Evolutionary conservation across 1,140 invertebrate genomes (phyloP).

Genomic region (Drosophila pruinosa): DNA sequence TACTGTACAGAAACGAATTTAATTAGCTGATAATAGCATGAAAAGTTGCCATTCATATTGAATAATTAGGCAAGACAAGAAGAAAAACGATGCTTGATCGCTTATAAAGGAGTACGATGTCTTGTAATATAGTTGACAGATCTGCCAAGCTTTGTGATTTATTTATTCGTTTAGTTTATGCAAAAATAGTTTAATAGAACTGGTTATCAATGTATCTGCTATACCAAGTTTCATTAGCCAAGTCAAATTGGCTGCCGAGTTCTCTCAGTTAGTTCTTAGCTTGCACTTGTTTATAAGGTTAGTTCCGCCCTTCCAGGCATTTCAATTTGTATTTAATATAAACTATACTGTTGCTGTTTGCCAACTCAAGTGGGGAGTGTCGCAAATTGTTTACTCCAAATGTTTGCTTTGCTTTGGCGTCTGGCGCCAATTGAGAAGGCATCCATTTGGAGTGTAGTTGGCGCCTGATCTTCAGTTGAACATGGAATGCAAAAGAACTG

Average conservation of each 20-base stretch:
- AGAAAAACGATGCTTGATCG: background rate
- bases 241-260: background rate
- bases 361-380: constrained; percentile 9
- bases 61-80: background rate
- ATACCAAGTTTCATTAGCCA: background rate
- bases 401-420: constrained; percentile 2
- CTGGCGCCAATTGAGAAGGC: constrained; percentile 35
- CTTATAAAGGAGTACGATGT: background rate
- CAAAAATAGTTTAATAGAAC: no score
- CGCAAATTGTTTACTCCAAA: constrained; percentile 32
- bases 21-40: background rate
- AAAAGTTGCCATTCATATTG: background rate
- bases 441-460: constrained; percentile 22
- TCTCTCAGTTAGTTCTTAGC: background rate
- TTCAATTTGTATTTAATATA: background rate
- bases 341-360: no score
- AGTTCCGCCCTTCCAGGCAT: background rate
- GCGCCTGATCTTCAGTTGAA: constrained; percentile 42
- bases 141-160: no score
- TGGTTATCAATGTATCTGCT: background rate
- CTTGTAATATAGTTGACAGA: background rate
- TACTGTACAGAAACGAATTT: background rate
- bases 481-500: constrained; percentile 37
- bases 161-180: no score
- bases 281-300: background rate